Percentiles rank a stretch among this genome's conserved stretches.
phyloP scores from a whole-genome alignment of 64 coral and sea anemone species.

The Platygyra sinensis region DNA sequence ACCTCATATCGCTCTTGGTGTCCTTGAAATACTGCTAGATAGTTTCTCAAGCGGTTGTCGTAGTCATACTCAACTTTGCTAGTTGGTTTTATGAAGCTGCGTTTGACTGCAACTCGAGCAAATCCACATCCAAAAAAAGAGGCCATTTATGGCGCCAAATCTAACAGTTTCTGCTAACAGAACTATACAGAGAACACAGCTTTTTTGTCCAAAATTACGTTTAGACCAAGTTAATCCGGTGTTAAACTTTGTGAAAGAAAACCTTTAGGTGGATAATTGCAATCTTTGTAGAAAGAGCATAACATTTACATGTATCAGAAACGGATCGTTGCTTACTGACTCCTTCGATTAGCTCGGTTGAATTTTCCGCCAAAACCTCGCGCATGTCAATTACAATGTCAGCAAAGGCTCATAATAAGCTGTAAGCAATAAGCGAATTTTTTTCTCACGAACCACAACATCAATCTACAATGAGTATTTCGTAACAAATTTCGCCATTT shows the following conservation, averaged over 20 bases:
- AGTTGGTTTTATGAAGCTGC: not conserved
- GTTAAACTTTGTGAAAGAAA: not conserved
- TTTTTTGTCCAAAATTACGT: not conserved
- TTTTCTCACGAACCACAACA: not conserved
- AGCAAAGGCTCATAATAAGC: conserved; percentile 2
- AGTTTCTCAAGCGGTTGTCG: not conserved
- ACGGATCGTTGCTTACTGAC: conserved; percentile 2
- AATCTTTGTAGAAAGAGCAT: conserved; percentile 4
- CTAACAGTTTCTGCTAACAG: too few species aligned
- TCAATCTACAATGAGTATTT: not conserved
- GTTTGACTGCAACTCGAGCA: conserved; percentile 6
- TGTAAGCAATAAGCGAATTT: not conserved
- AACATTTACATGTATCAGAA: not conserved
- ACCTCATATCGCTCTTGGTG: conserved; percentile 6
- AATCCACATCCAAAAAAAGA: conserved; percentile 3
- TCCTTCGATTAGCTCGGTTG: not conserved
- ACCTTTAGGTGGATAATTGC: not conserved
- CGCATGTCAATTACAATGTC: not conserved
- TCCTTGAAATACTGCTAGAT: not conserved
- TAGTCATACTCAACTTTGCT: conserved; percentile 3
- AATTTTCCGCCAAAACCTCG: not conserved
- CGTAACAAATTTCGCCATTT: not conserved
- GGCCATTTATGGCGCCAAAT: not conserved
- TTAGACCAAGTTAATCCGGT: not conserved
- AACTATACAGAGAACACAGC: too few species aligned